Evolutionary conservation across 2,888 invertebrate genomes (phyloP).

Genomic region (Watsonalla cultraria): DNA sequence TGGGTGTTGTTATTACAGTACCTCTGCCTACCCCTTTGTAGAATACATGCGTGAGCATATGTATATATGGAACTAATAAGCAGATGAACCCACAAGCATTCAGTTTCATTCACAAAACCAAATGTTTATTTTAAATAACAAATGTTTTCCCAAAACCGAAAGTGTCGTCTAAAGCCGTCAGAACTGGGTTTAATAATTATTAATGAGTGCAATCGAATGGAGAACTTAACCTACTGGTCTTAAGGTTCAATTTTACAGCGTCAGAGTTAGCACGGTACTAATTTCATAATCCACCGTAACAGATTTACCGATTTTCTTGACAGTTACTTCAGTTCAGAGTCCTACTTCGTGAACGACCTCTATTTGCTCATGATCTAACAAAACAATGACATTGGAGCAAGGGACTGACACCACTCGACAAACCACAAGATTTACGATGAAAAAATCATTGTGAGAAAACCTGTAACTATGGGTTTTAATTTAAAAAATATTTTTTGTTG

Average conservation of each 20-base stretch:
- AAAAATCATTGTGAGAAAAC: no score
- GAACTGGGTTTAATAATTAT: background rate
- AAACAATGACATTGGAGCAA: background rate
- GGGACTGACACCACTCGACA: background rate
- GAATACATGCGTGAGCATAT: no score
- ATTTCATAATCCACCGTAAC: background rate
- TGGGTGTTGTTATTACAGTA: no score
- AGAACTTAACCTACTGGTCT: background rate
- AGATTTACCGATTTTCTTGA: background rate
- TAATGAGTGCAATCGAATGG: background rate
- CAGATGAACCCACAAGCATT: no score
- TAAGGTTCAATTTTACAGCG: background rate
- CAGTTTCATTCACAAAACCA: background rate
- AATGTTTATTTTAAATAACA: background rate
- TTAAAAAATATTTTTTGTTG: no score
- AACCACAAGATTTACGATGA: no score
- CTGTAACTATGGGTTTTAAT: no score
- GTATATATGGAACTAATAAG: no score
- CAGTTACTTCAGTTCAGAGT: background rate
- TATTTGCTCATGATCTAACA: background rate
- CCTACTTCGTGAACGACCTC: background rate
- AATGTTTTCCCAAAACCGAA: background rate
- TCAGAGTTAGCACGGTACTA: background rate
- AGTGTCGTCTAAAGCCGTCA: background rate
- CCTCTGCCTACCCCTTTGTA: no score